A percentile compares a stretch with the other conserved stretches of the same genome.
Conservation (phyloP, 2,888 invertebrate genomes). For the Ennomos fuscantarius region DNA sequence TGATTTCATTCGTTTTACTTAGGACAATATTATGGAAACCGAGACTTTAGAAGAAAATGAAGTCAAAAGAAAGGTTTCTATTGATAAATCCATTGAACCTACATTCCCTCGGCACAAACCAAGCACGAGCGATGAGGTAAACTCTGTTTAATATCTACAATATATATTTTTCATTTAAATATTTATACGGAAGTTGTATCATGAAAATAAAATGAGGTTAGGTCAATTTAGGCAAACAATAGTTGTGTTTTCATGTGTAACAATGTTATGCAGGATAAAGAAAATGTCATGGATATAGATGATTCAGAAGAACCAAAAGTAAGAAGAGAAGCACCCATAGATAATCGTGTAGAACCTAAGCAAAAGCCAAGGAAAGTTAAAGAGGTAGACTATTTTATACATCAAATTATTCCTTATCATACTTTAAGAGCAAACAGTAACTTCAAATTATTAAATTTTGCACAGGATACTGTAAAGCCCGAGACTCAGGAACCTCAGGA, state of each 20-base stretch:
- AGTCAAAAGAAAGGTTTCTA: slow-evolving; percentile 46
- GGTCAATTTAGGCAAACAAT: no score
- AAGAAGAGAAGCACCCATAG: slow-evolving; percentile 42
- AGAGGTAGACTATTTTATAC: slow-evolving; percentile 26
- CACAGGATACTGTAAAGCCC: slow-evolving; percentile 11
- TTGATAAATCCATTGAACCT: slow-evolving; percentile 44
- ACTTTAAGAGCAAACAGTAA: no score
- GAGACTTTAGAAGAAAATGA: slow-evolving; percentile 45
- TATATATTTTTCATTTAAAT: no score
- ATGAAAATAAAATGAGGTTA: no score
- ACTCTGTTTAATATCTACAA: slow-evolving; percentile 2
- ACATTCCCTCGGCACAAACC: slow-evolving; percentile 42
- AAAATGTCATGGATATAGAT: slow-evolving; percentile 42
- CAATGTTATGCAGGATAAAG: slow-evolving; percentile 42
- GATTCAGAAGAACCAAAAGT: slow-evolving; percentile 32
- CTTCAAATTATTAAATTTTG: neutral
- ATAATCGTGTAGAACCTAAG: slow-evolving; percentile 42
- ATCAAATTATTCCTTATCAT: neutral
- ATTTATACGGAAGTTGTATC: no score
- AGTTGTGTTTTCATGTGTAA: neutral
- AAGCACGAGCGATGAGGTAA: slow-evolving; percentile 51
- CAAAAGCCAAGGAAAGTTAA: slow-evolving; percentile 30
- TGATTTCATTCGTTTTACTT: slow-evolving; percentile 13
- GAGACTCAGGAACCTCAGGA: slow-evolving; percentile 32
- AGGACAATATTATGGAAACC: slow-evolving; percentile 45